These are phyloP conservation scores for Bathynomus jamesi DNA, from an alignment of 1,140 invertebrate genomes.

Conservation along the genomic window DNA sequence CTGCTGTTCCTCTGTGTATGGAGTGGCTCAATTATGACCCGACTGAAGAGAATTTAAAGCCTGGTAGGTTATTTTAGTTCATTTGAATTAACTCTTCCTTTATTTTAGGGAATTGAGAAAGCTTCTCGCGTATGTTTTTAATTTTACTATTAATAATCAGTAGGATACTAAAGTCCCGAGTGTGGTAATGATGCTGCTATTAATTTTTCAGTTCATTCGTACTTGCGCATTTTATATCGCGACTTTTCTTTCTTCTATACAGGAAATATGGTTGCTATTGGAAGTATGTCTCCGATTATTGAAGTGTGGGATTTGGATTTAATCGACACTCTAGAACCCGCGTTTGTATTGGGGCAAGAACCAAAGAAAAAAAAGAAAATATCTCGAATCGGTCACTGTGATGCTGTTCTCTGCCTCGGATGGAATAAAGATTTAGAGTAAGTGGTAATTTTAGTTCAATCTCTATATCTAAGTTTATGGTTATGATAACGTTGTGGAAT, in stretches of 20 bases:
- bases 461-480: too few relatives aligned
- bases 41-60: slow-evolving; percentile 46
- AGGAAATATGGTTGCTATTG: slow-evolving; percentile 84
- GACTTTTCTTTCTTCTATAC: too few relatives aligned
- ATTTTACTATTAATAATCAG: too few relatives aligned
- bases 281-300: slow-evolving; percentile 82
- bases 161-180: too few relatives aligned
- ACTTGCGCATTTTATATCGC: too few relatives aligned
- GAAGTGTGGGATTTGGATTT: slow-evolving; percentile 93
- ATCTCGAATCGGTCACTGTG: slow-evolving; percentile 64
- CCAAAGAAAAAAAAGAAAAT: slow-evolving; percentile 62
- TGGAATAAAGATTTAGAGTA: slow-evolving; percentile 72
- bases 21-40: slow-evolving; percentile 86
- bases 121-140: too few relatives aligned
- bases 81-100: too few relatives aligned
- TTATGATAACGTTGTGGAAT: too few relatives aligned
- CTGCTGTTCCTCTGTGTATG: slow-evolving; percentile 78
- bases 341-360: slow-evolving; percentile 66
- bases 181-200: too few relatives aligned
- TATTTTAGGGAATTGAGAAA: too few relatives aligned
- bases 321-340: slow-evolving; percentile 78
- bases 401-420: slow-evolving; percentile 81
- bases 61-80: slow-evolving; percentile 49
- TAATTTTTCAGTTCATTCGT: too few relatives aligned
- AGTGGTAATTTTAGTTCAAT: slow-evolving; percentile 8